Conservation (phyloP, 1,140 invertebrate species). For the Drosophila truncata region DNA sequence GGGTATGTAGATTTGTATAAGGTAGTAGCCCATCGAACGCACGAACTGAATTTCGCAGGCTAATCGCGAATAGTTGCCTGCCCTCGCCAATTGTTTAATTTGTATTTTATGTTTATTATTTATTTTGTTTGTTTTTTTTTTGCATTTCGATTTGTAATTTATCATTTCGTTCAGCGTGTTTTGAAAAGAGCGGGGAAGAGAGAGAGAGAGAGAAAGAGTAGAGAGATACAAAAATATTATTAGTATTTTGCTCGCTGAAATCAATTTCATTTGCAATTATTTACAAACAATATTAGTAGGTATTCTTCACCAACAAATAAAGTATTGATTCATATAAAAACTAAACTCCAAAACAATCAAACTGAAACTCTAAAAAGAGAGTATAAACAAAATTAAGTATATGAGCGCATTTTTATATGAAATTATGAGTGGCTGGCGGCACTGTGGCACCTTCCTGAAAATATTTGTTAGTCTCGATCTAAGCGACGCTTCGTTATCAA, state of each 20-base stretch:
- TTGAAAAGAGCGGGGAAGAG: conserved; percentile 17
- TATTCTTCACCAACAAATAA: conserved; percentile 35
- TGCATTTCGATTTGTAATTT: conserved; percentile 24
- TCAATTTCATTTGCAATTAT: conserved; percentile 36
- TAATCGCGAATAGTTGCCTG: conserved; percentile 99
- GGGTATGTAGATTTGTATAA: conserved; percentile 99
- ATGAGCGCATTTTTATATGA: conserved; percentile 73
- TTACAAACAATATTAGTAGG: conserved; percentile 51
- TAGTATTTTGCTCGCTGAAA: conserved; percentile 53
- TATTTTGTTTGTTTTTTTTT: conserved; percentile 27
- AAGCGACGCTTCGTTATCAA: conserved; percentile 41
- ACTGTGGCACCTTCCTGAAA: conserved; percentile 45
- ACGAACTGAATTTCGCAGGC: conserved; percentile 99
- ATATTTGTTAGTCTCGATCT: conserved; percentile 52
- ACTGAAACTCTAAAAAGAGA: conserved; percentile 8
- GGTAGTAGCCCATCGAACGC: conserved; percentile 99
- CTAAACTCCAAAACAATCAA: background rate
- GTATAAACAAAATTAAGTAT: conserved; percentile 42
- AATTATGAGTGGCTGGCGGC: conserved; percentile 40
- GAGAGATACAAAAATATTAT: conserved; percentile 58
- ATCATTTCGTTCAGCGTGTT: conserved; percentile 21
- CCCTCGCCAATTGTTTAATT: conserved; percentile 27
- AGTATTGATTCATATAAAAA: background rate
- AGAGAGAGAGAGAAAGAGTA: conserved; percentile 44
- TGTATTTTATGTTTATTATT: conserved; percentile 16